A percentile compares a stretch with the other conserved stretches of the same genome.
Evolutionary conservation across 2,888 invertebrate genomes (phyloP).

Genomic region (Bugulina stolonifera): DNA sequence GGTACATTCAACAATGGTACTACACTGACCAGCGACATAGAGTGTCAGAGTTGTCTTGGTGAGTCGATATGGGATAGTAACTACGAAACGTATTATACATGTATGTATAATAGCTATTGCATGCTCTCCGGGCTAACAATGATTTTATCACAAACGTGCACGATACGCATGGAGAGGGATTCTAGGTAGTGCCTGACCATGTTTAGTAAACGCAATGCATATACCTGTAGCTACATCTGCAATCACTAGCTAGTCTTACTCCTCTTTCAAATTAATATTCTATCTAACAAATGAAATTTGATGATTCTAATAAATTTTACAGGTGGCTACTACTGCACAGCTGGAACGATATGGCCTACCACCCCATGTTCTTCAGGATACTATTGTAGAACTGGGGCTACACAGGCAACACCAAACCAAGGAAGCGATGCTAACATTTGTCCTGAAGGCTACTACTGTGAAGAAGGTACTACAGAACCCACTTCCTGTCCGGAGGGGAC

Average conservation of each 20-base stretch:
- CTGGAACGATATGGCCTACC: slow-evolving; percentile 40
- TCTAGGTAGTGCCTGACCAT: too few relatives aligned
- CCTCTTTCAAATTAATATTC: too few relatives aligned
- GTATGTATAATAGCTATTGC: too few relatives aligned
- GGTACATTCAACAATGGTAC: slow-evolving; percentile 45
- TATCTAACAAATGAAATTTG: too few relatives aligned
- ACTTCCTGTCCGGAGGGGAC: slow-evolving; percentile 40
- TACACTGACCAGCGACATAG: slow-evolving; percentile 35
- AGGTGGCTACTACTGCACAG: slow-evolving; percentile 44
- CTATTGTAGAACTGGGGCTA: slow-evolving; percentile 40
- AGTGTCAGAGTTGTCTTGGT: slow-evolving; percentile 43
- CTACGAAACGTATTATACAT: too few relatives aligned
- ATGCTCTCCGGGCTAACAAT: too few relatives aligned
- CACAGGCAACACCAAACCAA: slow-evolving; percentile 41
- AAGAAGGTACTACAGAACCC: slow-evolving; percentile 41
- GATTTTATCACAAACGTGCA: too few relatives aligned
- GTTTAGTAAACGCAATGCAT: too few relatives aligned
- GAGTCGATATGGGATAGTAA: slow-evolving; percentile 30
- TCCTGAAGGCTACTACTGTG: slow-evolving; percentile 48
- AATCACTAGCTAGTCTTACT: too few relatives aligned
- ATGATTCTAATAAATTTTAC: too few relatives aligned
- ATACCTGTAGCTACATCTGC: too few relatives aligned
- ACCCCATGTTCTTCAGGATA: slow-evolving; percentile 40
- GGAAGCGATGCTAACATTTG: slow-evolving; percentile 41
- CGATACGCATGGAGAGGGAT: too few relatives aligned